Conservation (phyloP, 2,113 vertebrate species). For the Aptenodytes forsteri region DNA sequence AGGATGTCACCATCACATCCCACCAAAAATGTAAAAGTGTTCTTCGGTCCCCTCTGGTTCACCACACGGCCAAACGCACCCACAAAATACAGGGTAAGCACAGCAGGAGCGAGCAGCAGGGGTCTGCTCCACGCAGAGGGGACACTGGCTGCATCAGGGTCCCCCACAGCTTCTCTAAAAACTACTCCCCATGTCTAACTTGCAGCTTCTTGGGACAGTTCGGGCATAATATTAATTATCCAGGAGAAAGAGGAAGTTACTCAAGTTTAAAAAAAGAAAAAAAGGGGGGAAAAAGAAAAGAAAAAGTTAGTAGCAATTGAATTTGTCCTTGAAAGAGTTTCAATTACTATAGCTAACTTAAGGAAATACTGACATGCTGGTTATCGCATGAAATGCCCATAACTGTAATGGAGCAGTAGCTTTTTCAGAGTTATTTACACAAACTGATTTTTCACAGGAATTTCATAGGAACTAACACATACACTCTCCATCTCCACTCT, state of each 20-base stretch:
- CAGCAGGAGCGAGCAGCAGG: not conserved
- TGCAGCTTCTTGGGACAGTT: not conserved
- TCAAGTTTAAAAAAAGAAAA: not conserved
- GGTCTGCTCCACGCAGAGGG: not conserved
- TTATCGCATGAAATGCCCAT: not conserved
- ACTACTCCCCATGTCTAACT: rapidly evolving
- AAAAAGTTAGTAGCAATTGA: not conserved
- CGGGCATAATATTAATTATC: not conserved
- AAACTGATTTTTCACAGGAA: not conserved
- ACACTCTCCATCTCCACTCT: too few species aligned
- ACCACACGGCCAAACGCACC: rapidly evolving
- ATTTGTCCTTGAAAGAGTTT: not conserved
- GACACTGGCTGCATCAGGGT: rapidly evolving
- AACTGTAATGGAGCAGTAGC: not conserved
- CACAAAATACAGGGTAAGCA: not conserved
- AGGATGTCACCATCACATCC: not conserved
- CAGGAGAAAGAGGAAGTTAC: not conserved
- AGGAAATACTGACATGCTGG: not conserved
- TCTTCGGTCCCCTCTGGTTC: not conserved
- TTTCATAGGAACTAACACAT: not conserved
- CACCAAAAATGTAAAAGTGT: not conserved
- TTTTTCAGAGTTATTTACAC: not conserved
- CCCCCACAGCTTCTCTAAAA: not conserved
- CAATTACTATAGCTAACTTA: not conserved
- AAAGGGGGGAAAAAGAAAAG: rapidly evolving